Evolutionary conservation across 1,140 invertebrate genomes (phyloP).

Genomic region (Drosophila ogumai): DNA sequence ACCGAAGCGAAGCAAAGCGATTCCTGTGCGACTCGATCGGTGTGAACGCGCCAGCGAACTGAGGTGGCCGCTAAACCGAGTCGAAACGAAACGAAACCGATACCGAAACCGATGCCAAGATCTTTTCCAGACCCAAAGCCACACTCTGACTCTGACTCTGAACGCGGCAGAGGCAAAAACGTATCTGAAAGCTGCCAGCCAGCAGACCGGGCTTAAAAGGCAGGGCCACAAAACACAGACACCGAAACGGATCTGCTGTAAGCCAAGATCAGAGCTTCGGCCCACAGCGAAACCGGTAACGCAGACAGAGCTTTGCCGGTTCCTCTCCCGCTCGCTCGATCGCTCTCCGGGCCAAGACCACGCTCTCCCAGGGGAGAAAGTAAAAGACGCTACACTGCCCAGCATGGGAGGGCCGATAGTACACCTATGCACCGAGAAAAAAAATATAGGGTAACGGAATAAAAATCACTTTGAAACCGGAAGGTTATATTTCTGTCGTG

Average conservation of each 20-base stretch:
- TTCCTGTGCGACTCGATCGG: conserved; percentile 26
- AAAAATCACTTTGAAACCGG: background rate
- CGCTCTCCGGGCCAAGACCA: conserved; percentile 23
- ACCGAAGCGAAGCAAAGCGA: background rate
- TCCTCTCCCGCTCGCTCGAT: conserved; percentile 18
- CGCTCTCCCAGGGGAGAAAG: conserved; percentile 58
- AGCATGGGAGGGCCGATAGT: conserved; percentile 46
- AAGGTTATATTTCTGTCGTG: background rate
- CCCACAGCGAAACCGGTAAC: conserved; percentile 36
- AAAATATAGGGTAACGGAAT: conserved; percentile 22
- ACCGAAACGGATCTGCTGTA: conserved; percentile 72
- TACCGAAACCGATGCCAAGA: conserved; percentile 40
- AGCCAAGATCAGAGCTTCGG: conserved; percentile 56
- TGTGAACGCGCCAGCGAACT: conserved; percentile 48
- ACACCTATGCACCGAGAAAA: conserved; percentile 40
- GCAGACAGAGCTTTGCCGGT: conserved; percentile 13
- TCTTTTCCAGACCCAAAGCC: conserved; percentile 47
- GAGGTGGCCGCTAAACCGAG: conserved; percentile 9
- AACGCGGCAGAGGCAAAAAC: conserved; percentile 74
- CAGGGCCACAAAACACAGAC: conserved; percentile 54
- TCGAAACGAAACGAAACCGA: conserved; percentile 13
- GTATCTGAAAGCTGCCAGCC: conserved; percentile 79
- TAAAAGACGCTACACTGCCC: conserved; percentile 67
- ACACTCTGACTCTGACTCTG: conserved; percentile 60
- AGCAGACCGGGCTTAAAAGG: conserved; percentile 75